phyloP scores from a whole-genome alignment of 2,888 invertebrate species.

The Caenorhabditis imperialis region DNA sequence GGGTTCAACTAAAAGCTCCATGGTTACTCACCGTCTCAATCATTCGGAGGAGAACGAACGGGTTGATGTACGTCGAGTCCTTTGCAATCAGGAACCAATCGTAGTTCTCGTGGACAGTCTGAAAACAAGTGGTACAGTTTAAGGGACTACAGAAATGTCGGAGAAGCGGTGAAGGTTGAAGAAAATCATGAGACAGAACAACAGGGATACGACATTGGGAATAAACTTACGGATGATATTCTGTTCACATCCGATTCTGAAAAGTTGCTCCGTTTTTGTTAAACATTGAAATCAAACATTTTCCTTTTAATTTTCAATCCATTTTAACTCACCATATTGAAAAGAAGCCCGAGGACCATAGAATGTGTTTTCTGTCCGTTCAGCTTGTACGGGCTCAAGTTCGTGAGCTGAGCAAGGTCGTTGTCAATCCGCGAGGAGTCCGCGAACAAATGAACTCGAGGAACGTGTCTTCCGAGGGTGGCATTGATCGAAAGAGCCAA shows the following conservation, averaged over 20 bases:
- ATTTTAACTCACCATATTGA: slow-evolving; percentile 55
- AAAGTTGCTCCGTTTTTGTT: slow-evolving; percentile 2
- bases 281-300: background rate
- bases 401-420: slow-evolving; percentile 65
- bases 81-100: slow-evolving; percentile 92
- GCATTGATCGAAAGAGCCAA: slow-evolving; percentile 89
- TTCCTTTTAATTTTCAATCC: background rate
- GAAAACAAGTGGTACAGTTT: slow-evolving; percentile 31
- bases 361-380: slow-evolving; percentile 66
- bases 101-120: slow-evolving; percentile 83
- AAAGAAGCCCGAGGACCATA: slow-evolving; percentile 56
- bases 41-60: slow-evolving; percentile 84
- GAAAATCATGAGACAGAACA: slow-evolving; percentile 1
- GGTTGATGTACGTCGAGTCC: slow-evolving; percentile 89
- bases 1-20: background rate
- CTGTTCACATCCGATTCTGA: slow-evolving; percentile 27
- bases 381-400: slow-evolving; percentile 67
- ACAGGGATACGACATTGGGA: slow-evolving; percentile 17
- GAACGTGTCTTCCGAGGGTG: slow-evolving; percentile 83
- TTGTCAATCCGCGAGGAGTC: slow-evolving; percentile 70
- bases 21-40: slow-evolving; percentile 79
- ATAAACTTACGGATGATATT: slow-evolving; percentile 15
- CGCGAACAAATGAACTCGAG: slow-evolving; percentile 67
- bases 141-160: background rate
- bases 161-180: background rate